A percentile compares a stretch with the other conserved stretches of the same genome.
phyloP scores from a whole-genome alignment of 2,888 invertebrate genomes.

The Melinopterus prodromus region DNA sequence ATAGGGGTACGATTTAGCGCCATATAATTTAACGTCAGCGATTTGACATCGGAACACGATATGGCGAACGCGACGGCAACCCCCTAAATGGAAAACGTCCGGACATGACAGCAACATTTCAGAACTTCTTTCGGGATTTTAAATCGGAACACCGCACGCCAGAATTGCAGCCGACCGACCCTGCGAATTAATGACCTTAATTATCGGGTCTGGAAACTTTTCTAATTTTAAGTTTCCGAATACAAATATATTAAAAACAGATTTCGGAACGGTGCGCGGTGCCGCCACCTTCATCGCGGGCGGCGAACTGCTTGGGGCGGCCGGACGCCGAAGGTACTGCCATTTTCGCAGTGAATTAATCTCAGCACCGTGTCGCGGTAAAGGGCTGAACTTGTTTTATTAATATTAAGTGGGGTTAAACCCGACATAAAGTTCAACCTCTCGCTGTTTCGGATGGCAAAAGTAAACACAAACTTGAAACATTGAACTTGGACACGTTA shows the following conservation, averaged over 20 bases:
- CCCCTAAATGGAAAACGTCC: conserved; percentile 38
- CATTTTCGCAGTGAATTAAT: not conserved
- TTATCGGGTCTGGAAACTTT: conserved; percentile 37
- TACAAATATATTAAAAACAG: conserved; percentile 37
- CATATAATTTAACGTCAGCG: conserved; percentile 27
- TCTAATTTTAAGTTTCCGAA: conserved; percentile 37
- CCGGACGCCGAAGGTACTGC: not conserved
- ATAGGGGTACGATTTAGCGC: conserved; percentile 25
- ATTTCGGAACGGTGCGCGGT: not conserved
- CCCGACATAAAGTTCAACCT: not conserved
- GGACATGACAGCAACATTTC: conserved; percentile 39
- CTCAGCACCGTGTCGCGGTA: not conserved
- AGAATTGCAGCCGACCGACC: conserved; percentile 10
- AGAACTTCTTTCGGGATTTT: conserved; percentile 35
- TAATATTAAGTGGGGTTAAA: not conserved
- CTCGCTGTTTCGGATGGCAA: not conserved
- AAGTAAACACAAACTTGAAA: not conserved
- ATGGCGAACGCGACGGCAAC: conserved; percentile 17
- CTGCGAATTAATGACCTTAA: conserved; percentile 39
- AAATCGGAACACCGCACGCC: conserved; percentile 29
- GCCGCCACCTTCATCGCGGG: not conserved
- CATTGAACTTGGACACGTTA: too few species aligned
- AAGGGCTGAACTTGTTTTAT: not conserved
- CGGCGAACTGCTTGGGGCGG: not conserved
- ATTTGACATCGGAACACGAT: conserved; percentile 24